phyloP scores from a whole-genome alignment of 2,113 vertebrate genomes.

The Anolis sagrei region DNA sequence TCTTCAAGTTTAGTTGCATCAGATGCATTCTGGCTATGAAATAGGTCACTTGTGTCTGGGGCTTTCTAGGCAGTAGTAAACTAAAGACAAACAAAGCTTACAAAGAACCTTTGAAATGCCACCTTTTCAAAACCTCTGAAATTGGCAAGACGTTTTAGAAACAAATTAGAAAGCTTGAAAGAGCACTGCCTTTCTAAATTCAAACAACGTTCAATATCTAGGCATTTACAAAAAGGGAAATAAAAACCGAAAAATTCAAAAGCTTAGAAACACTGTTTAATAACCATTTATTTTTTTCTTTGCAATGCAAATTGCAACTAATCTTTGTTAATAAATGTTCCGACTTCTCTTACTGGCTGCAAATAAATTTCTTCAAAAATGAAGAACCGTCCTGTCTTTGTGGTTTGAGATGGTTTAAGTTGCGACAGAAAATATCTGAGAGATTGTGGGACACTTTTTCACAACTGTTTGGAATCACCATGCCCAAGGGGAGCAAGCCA shows the following conservation, averaged over 20 bases:
- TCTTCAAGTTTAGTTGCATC: not conserved
- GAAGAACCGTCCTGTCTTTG: not conserved
- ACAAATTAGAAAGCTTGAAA: not conserved
- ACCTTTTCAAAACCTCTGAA: not conserved
- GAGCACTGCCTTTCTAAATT: not conserved
- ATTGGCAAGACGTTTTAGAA: conserved; percentile 1
- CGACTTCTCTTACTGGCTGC: not conserved
- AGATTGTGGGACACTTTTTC: too few relatives aligned
- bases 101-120: conserved; percentile 19
- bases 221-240: not conserved
- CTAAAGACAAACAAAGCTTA: conserved; percentile 1
- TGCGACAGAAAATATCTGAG: too few relatives aligned
- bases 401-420: not conserved
- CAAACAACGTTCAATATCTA: not conserved
- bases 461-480: too few relatives aligned
- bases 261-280: not conserved
- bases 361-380: not conserved
- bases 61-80: not conserved
- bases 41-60: not conserved
- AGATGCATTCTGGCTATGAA: not conserved
- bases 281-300: not conserved
- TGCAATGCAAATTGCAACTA: not conserved
- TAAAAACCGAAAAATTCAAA: too few relatives aligned
- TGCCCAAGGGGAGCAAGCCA: too few relatives aligned
- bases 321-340: not conserved